Percentiles rank a stretch among this genome's conserved stretches.
Evolutionary conservation across 2,888 invertebrate genomes (phyloP).

Genomic region (Phragmatobia fuliginosa): DNA sequence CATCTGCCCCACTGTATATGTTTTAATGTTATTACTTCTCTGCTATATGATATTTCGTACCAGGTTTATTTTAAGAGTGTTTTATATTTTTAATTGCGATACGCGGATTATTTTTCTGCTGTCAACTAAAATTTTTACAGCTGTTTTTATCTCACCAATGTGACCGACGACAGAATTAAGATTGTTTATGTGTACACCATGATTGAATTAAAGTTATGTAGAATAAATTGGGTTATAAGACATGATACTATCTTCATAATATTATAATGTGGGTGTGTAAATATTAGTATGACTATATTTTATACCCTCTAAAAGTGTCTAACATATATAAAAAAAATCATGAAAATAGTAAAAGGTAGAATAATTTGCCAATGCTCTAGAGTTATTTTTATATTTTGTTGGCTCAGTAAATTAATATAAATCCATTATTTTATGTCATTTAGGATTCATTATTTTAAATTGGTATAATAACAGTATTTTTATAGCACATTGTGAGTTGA

Average conservation of each 20-base stretch:
- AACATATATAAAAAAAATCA: slow-evolving; percentile 49
- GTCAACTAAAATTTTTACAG: slow-evolving; percentile 79
- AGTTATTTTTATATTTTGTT: slow-evolving; percentile 34
- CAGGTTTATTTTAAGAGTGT: slow-evolving; percentile 79
- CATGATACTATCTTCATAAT: slow-evolving; percentile 70
- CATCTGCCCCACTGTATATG: slow-evolving; percentile 82
- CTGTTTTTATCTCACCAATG: slow-evolving; percentile 77
- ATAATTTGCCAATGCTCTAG: slow-evolving; percentile 20
- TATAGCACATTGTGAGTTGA: slow-evolving; percentile 28
- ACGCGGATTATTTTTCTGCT: slow-evolving; percentile 77
- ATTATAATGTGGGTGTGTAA: slow-evolving; percentile 62
- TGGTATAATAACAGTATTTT: slow-evolving; percentile 41
- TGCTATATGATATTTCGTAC: slow-evolving; percentile 77
- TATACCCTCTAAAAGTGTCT: slow-evolving; percentile 54
- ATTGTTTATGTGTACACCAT: slow-evolving; percentile 76
- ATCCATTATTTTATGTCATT: slow-evolving; percentile 48
- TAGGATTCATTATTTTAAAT: slow-evolving; percentile 45
- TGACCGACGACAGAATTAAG: slow-evolving; percentile 83
- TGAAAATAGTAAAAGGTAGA: slow-evolving; percentile 30
- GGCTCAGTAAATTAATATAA: slow-evolving; percentile 44
- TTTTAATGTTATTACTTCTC: slow-evolving; percentile 83
- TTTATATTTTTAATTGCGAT: slow-evolving; percentile 84
- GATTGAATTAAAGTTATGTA: slow-evolving; percentile 75
- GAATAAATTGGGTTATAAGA: slow-evolving; percentile 74
- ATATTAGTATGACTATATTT: slow-evolving; percentile 58